These are phyloP conservation scores for Euphydryas editha DNA, from an alignment of 2,888 invertebrate genomes.

Conservation along the genomic window DNA sequence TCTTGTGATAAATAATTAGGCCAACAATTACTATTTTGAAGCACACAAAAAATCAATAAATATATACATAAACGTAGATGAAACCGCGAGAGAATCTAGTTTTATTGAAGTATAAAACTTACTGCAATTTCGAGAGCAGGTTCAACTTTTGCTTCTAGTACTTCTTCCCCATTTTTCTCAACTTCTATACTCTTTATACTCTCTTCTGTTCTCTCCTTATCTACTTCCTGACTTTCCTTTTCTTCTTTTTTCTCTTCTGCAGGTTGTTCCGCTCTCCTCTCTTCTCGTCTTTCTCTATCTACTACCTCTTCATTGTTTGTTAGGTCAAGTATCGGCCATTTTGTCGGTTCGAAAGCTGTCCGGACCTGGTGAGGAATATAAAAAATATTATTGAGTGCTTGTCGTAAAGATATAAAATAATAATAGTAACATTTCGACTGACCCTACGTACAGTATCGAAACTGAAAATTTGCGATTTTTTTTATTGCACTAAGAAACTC, in stretches of 20 bases:
- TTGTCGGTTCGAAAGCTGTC: slow-evolving; percentile 90
- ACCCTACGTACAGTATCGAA: no score
- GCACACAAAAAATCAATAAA: no score
- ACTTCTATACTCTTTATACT: slow-evolving; percentile 21
- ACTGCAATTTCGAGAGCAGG: slow-evolving; percentile 1
- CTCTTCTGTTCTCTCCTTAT: slow-evolving; percentile 38
- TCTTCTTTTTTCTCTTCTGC: slow-evolving; percentile 14
- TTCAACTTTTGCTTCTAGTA: slow-evolving; percentile 19
- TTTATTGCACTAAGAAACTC: no score
- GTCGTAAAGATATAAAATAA: not conserved
- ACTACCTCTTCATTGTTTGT: slow-evolving; percentile 25
- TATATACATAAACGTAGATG: no score
- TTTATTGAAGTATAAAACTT: slow-evolving; percentile 3
- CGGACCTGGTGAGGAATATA: slow-evolving; percentile 86
- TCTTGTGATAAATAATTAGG: no score
- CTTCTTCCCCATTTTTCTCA: slow-evolving; percentile 7
- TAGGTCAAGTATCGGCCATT: slow-evolving; percentile 91
- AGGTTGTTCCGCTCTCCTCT: not conserved
- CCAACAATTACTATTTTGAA: no score
- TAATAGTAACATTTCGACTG: no score
- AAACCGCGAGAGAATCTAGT: no score
- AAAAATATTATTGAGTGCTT: not conserved
- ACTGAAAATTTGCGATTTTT: no score
- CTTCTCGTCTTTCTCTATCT: not conserved
- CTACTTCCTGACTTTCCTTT: slow-evolving; percentile 26